Conservation (phyloP, 2,113 vertebrate species). For the Trematomus loennbergii region DNA sequence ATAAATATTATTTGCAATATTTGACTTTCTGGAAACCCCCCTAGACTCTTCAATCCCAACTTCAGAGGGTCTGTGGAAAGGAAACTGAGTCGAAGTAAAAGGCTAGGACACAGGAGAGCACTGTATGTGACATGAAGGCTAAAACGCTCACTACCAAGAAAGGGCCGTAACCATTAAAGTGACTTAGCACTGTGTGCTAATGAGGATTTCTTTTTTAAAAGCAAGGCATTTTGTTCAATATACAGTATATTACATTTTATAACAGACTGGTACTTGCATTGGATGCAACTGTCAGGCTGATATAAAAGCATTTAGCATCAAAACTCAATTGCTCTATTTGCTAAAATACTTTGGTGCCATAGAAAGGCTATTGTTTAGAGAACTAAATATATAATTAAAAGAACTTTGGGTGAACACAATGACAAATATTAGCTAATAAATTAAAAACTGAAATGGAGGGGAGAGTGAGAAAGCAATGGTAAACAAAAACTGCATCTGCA, state of each 20-base stretch:
- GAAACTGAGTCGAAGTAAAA: slow-evolving; percentile 27
- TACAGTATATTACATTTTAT: not conserved
- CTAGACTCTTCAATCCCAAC: slow-evolving; percentile 36
- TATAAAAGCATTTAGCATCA: slow-evolving; percentile 14
- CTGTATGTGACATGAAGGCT: slow-evolving; percentile 8
- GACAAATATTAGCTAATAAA: not conserved
- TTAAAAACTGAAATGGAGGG: not conserved
- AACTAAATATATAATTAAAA: not conserved
- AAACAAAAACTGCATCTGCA: slow-evolving; percentile 56
- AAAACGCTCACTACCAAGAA: slow-evolving; percentile 12
- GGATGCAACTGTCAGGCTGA: not conserved
- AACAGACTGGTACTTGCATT: not conserved
- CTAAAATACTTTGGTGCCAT: slow-evolving; percentile 37
- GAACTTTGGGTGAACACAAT: not conserved
- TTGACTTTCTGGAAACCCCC: slow-evolving; percentile 37
- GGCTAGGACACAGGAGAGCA: not conserved
- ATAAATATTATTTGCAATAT: slow-evolving; percentile 61
- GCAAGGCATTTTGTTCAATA: not conserved
- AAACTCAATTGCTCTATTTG: slow-evolving; percentile 37
- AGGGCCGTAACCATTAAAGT: slow-evolving; percentile 26
- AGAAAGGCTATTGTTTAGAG: slow-evolving; percentile 15
- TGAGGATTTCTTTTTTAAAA: not conserved
- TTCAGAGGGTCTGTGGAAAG: slow-evolving; percentile 35
- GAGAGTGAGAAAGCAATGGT: not conserved
- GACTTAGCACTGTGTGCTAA: slow-evolving; percentile 32